Base-by-base conservation (phyloP, 2,797 vertebrate species). In the Xiphophorus birchmanni region DNA sequence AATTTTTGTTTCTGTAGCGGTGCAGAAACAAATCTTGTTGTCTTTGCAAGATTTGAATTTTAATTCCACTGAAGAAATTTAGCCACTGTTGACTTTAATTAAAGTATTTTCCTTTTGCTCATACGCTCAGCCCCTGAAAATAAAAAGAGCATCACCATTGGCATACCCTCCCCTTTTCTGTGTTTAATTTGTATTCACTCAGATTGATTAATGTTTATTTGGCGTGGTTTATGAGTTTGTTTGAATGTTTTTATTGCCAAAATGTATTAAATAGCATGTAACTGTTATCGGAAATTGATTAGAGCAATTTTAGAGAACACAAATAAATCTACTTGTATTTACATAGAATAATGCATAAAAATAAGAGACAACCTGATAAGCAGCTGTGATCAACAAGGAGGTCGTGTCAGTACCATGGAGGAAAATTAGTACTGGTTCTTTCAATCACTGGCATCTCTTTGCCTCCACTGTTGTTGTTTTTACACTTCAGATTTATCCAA, bases 321-420 rank as follows among this genome's bases (percentile, higher is more conserved):
- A 69, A 45, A 52, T 52, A 52, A 56, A 18, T 21, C 50, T 1
- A 23, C 21, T 11, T 5, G 8, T 23, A 29, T 69, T 44, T 17
- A 15, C 50, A 37, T n/a, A 26, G 60, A 69, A 21, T 54, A 73
- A 58, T 81, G 69, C 2, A 4, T 23, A 4, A 50, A 21, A 72
- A 45, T 37, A 54, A 54, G 10, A 15, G 26, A n/a, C 1, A 56
- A 4, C 18, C 35, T 8, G 50, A 47, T 5, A 10, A 76, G 73
- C 42, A 69, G 12, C 63, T 29, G 26, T 45, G 26, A 75, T 77
- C 78, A 86, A 74, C 26, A 26, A 80, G 5, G 79, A 74, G 44
- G 50, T 50, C 40, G 76, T 82, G 90, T 92, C 89, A 93, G 88
- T 86, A 89, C 87, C 89, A 84, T 86, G 92, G 91, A 93, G 67